A percentile compares a stretch with the other conserved stretches of the same genome.
Evolutionary conservation across 2,797 vertebrate species (phyloP).

Genomic region (Pseudocheirus occidentalis): DNA sequence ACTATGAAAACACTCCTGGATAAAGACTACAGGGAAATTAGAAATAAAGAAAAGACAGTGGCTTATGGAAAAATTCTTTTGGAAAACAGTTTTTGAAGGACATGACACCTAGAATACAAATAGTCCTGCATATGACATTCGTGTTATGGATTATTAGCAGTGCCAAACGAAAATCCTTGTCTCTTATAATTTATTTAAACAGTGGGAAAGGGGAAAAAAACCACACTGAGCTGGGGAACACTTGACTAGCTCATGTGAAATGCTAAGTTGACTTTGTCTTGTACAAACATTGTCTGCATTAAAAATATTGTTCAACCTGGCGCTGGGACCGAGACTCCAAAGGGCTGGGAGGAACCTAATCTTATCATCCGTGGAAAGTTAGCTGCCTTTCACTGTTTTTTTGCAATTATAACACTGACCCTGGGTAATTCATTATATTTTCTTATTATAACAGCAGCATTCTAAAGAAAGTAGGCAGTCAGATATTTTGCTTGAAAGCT

Average conservation of each 20-base stretch:
- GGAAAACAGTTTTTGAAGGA: constrained; percentile 67
- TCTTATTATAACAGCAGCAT: constrained; percentile 53
- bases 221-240: neutral
- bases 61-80: constrained; percentile 31
- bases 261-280: constrained; percentile 68
- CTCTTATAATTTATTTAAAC: constrained; percentile 50
- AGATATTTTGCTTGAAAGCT: constrained; percentile 63
- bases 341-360: constrained; percentile 44
- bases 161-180: constrained; percentile 63
- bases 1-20: constrained; percentile 44
- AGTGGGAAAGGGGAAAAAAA: neutral
- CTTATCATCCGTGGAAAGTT: constrained; percentile 55
- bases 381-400: constrained; percentile 37
- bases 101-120: constrained; percentile 62
- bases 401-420: constrained; percentile 42
- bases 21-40: constrained; percentile 42
- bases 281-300: constrained; percentile 65
- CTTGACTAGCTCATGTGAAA: constrained; percentile 57
- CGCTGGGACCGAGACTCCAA: constrained; percentile 32
- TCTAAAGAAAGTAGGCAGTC: constrained; percentile 26
- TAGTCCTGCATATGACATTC: constrained; percentile 34
- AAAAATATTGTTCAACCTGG: constrained; percentile 51
- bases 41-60: constrained; percentile 51
- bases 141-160: constrained; percentile 48
- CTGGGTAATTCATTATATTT: constrained; percentile 41